These are phyloP conservation scores for Saxicola maurus DNA, from an alignment of 2,797 vertebrate species.

Conservation along the genomic window DNA sequence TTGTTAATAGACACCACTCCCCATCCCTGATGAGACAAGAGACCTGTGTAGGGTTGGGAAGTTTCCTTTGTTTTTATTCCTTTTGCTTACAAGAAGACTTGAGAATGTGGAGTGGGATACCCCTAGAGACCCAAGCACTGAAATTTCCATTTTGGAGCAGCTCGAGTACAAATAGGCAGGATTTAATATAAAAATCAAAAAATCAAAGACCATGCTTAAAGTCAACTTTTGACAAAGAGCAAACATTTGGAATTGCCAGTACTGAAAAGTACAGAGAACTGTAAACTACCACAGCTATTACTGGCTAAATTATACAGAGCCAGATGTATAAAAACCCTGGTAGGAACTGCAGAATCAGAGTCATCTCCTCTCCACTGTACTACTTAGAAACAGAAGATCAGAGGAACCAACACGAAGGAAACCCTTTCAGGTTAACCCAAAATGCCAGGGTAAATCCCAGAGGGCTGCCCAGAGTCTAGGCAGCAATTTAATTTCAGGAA, in stretches of 20 bases:
- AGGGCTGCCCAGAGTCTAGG: background rate
- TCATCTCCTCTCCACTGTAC: background rate
- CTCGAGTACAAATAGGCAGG: background rate
- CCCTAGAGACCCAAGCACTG: background rate
- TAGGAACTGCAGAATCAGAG: background rate
- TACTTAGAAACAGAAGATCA: background rate
- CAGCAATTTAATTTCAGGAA: background rate
- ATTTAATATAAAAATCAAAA: background rate
- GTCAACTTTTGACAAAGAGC: background rate
- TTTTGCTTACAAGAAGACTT: background rate
- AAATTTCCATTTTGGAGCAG: background rate
- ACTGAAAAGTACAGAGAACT: slow-evolving; percentile 16
- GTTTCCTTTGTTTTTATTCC: background rate
- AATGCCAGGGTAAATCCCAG: background rate
- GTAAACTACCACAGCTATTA: slow-evolving; percentile 12
- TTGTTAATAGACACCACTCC: background rate
- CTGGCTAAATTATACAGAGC: slow-evolving; percentile 3
- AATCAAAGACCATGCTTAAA: background rate
- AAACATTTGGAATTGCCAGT: background rate
- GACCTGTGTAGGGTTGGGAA: background rate
- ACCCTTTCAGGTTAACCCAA: background rate
- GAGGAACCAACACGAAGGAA: background rate
- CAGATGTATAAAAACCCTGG: background rate
- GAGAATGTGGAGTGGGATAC: background rate
- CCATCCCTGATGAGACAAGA: background rate